A percentile compares a stretch with the other conserved stretches of the same genome.
Evolutionary conservation across 2,888 invertebrate species (phyloP).

Genomic region (Malthinus seriepunctatus): DNA sequence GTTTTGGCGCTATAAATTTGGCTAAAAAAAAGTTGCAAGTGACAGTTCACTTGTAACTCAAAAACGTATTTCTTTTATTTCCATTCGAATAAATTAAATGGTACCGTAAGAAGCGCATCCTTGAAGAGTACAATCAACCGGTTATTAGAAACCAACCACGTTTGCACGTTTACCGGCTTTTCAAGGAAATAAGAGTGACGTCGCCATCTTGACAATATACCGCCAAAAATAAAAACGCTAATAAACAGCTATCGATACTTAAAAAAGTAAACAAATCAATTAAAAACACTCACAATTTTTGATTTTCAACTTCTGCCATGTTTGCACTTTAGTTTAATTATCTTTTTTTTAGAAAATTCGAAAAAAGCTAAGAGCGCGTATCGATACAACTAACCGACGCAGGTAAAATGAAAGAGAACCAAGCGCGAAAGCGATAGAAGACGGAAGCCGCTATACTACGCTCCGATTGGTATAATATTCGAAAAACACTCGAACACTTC

Average conservation of each 20-base stretch:
- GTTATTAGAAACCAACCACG: slow-evolving; percentile 6
- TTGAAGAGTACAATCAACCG: slow-evolving; percentile 4
- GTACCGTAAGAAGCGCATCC: slow-evolving; percentile 1
- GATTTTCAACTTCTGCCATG: slow-evolving; percentile 68
- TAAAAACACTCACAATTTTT: slow-evolving; percentile 65
- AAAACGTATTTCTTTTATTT: no score
- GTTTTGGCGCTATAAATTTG: slow-evolving; percentile 5
- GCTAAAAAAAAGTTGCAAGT: not conserved
- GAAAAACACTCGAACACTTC: slow-evolving; percentile 28
- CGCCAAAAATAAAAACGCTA: slow-evolving; percentile 49
- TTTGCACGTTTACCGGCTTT: slow-evolving; percentile 40
- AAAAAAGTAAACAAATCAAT: not conserved
- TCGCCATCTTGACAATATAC: slow-evolving; percentile 61
- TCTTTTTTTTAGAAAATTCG: slow-evolving; percentile 1
- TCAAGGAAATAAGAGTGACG: slow-evolving; percentile 48
- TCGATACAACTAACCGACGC: slow-evolving; percentile 33
- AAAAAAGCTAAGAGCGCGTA: slow-evolving; percentile 27
- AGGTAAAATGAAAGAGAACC: slow-evolving; percentile 52
- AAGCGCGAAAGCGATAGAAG: slow-evolving; percentile 58
- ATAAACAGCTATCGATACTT: slow-evolving; percentile 18
- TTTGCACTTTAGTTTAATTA: slow-evolving; percentile 43
- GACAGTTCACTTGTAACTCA: no score
- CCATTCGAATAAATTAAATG: not conserved
- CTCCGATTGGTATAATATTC: slow-evolving; percentile 34
- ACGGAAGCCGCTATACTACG: slow-evolving; percentile 45